Conservation (phyloP, 2,113 vertebrate genomes). For the Periophthalmodon schlosseri region DNA sequence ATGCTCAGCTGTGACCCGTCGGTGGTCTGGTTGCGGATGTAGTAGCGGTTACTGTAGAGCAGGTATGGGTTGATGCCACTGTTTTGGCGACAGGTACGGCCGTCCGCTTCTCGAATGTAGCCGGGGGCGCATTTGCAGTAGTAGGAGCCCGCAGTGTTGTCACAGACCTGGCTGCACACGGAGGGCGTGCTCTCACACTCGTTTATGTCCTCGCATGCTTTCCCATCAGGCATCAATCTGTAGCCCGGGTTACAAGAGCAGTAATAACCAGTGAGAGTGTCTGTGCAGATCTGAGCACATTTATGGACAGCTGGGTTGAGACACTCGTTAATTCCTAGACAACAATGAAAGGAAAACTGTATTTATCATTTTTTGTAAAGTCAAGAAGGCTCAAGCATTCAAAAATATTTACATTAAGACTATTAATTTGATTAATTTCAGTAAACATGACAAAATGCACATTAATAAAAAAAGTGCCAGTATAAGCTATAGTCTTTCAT, state of each 20-base stretch:
- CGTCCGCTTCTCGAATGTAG: constrained; percentile 71
- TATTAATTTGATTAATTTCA: too few relatives aligned
- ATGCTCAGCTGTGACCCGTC: constrained; percentile 68
- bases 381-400: too few relatives aligned
- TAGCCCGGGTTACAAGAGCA: constrained; percentile 73
- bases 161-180: constrained; percentile 75
- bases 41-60: constrained; percentile 74
- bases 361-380: neutral
- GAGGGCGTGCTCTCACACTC: constrained; percentile 65
- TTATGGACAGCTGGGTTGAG: constrained; percentile 54
- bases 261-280: constrained; percentile 71
- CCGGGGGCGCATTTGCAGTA: constrained; percentile 73
- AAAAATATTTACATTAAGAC: too few relatives aligned
- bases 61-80: constrained; percentile 69
- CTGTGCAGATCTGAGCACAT: constrained; percentile 74
- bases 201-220: constrained; percentile 73
- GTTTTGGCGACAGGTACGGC: constrained; percentile 74
- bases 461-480: too few relatives aligned
- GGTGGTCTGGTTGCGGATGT: constrained; percentile 71
- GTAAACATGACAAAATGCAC: too few relatives aligned
- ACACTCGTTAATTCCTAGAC: constrained; percentile 74
- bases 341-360: neutral
- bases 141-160: constrained; percentile 66
- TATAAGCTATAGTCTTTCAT: too few relatives aligned
- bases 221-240: constrained; percentile 72